Percentiles rank a stretch among this genome's conserved stretches.
Evolutionary conservation across 2,888 invertebrate genomes (phyloP).

Genomic region (Caenorhabditis sinica): DNA sequence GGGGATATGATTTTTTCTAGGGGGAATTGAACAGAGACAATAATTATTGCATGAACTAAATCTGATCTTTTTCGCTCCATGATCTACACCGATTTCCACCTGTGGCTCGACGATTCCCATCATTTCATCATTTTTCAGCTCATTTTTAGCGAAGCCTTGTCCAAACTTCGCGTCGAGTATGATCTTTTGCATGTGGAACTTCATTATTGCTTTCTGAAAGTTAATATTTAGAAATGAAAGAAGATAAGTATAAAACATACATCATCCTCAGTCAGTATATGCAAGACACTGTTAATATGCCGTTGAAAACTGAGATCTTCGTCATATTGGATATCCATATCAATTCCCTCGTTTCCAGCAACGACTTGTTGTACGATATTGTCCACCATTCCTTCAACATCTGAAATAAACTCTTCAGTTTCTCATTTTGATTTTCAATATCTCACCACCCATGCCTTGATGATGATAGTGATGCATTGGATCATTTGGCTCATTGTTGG

Average conservation of each 20-base stretch:
- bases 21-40: too few species aligned
- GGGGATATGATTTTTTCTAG: too few species aligned
- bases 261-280: slow-evolving; percentile 75
- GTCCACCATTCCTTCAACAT: slow-evolving; percentile 24
- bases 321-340: slow-evolving; percentile 69
- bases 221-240: slow-evolving; percentile 35
- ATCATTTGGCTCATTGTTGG: too few species aligned
- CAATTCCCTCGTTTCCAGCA: neutral
- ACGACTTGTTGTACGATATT: slow-evolving; percentile 43
- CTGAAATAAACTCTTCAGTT: slow-evolving; percentile 18
- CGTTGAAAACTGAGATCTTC: slow-evolving; percentile 76
- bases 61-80: slow-evolving; percentile 1
- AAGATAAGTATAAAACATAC: slow-evolving; percentile 56
- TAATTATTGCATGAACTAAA: neutral
- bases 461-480: slow-evolving; percentile 51
- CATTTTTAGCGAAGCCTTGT: slow-evolving; percentile 54
- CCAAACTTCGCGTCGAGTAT: slow-evolving; percentile 78
- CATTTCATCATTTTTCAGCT: slow-evolving; percentile 40
- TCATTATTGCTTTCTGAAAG: slow-evolving; percentile 78
- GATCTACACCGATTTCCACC: slow-evolving; percentile 28
- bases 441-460: slow-evolving; percentile 38
- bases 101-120: slow-evolving; percentile 16
- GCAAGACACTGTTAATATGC: slow-evolving; percentile 73
- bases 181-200: slow-evolving; percentile 79
- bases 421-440: neutral